Conservation (phyloP, 1,140 invertebrate genomes). For the Lucilia cuprina region DNA sequence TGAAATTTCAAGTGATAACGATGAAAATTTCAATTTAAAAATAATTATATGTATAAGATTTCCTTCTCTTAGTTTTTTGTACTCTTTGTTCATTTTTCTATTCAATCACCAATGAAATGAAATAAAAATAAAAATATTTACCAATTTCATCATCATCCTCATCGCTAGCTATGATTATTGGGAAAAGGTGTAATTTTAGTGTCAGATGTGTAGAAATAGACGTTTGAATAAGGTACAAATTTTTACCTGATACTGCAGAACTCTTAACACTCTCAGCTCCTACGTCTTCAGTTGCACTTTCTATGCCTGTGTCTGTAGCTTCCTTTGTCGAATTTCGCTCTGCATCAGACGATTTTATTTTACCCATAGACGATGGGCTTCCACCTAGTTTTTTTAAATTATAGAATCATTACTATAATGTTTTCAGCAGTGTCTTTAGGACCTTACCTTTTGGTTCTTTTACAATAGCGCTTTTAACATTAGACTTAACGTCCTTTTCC, state of each 20-base stretch:
- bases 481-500: constrained; percentile 30
- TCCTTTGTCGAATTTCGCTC: background rate
- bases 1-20: constrained; percentile 19
- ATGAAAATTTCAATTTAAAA: constrained; percentile 24
- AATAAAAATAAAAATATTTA: constrained; percentile 37
- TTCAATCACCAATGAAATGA: no score
- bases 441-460: constrained; percentile 14
- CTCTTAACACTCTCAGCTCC: constrained; percentile 27
- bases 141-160: constrained; percentile 38
- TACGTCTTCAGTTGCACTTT: constrained; percentile 1
- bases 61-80: background rate
- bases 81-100: background rate
- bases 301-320: background rate
- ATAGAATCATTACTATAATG: background rate
- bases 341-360: background rate
- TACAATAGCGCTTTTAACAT: background rate
- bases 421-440: background rate
- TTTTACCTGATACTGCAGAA: constrained; percentile 23
- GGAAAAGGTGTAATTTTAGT: background rate
- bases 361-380: background rate
- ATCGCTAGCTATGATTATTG: constrained; percentile 32
- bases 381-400: background rate
- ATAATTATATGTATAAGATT: background rate
- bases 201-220: background rate
- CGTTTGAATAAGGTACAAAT: background rate